A percentile compares a stretch with the other conserved stretches of the same genome.
These are phyloP conservation scores for Oligia latruncula DNA, from an alignment of 2,888 invertebrate species.

Conservation along the genomic window DNA sequence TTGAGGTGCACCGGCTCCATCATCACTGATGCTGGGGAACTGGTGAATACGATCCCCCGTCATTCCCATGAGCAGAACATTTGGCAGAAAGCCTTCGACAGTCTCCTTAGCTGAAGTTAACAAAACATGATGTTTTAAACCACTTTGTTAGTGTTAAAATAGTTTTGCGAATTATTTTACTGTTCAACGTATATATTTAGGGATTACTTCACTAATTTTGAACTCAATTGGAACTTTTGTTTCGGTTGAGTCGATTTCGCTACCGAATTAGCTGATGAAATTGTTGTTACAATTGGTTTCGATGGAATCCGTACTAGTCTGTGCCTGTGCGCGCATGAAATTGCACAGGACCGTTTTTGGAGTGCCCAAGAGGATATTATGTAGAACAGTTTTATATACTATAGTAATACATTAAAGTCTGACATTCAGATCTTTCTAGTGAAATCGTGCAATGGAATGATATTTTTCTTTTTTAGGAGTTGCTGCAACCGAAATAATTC, in stretches of 20 bases:
- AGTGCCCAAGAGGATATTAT: background rate
- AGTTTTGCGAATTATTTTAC: slow-evolving; percentile 29
- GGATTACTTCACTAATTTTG: background rate
- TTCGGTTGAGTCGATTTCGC: background rate
- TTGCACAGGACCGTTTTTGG: background rate
- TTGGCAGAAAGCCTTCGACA: slow-evolving; percentile 61
- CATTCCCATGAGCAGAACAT: slow-evolving; percentile 67
- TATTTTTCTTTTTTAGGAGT: background rate
- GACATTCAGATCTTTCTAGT: background rate
- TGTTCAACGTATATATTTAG: background rate
- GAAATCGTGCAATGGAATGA: background rate
- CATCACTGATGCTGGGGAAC: slow-evolving; percentile 63
- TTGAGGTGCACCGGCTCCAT: slow-evolving; percentile 69
- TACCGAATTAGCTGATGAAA: background rate
- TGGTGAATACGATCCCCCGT: slow-evolving; percentile 60
- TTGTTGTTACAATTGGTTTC: background rate
- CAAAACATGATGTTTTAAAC: background rate
- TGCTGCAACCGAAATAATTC: slow-evolving; percentile 18
- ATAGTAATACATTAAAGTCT: background rate
- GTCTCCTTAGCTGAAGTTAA: slow-evolving; percentile 55
- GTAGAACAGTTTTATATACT: background rate
- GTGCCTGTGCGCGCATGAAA: background rate
- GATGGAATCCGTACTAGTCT: background rate
- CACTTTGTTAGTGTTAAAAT: background rate
- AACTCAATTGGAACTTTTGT: background rate